Evolutionary conservation across 2,113 vertebrate species (phyloP), one percentile per base, ranked within the genome.

Genomic region (Misgurnus anguillicaudatus): DNA sequence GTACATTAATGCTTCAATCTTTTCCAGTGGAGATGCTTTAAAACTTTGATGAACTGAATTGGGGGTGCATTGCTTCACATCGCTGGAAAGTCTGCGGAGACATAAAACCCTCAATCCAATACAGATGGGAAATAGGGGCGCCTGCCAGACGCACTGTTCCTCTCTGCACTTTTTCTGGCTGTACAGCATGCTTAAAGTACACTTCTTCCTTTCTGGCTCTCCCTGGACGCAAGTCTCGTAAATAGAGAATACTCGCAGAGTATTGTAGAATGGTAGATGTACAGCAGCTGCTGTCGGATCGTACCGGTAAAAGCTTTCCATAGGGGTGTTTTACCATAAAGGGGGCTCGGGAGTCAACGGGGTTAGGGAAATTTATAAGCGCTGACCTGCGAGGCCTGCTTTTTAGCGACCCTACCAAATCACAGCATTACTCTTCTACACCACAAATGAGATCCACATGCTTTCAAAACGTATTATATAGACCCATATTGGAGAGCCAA

Each of bases 61-160:
- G 87, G 89, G 81, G 86, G 89, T 90, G 88, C 83, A 80, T 83
- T 86, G 89, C 87, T 91, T 92, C 87, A 91, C 87, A 86, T 80
- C 87, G 9, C 75, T 91, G 92, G 91, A 93, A 93, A 92, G 82
- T 90, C 88, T 90, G 88, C 84, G 81, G 88, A 90, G 90, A 91
- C 87, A 85, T 93, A 87, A 91, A 87, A 87, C 85, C 90, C 90
- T 86, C 91, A 92, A 92, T 93, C 88, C 88, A 91, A 91, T 90
- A 88, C 93, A 93, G 91, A 92, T 93, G 93, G 89, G 87, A 87
- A 88, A 85, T 67, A 17, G 85, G 91, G 91, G 90, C 82, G 66
- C 53, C 80, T 90, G 91, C 92, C 93, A 87, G 80, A 63, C 55
- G 67, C 55, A 74, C 73, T 78, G 81, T 77, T 47, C 65, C 53